These are phyloP conservation scores for Ispidina picta DNA, from an alignment of 2,797 vertebrate genomes.

Conservation along the genomic window DNA sequence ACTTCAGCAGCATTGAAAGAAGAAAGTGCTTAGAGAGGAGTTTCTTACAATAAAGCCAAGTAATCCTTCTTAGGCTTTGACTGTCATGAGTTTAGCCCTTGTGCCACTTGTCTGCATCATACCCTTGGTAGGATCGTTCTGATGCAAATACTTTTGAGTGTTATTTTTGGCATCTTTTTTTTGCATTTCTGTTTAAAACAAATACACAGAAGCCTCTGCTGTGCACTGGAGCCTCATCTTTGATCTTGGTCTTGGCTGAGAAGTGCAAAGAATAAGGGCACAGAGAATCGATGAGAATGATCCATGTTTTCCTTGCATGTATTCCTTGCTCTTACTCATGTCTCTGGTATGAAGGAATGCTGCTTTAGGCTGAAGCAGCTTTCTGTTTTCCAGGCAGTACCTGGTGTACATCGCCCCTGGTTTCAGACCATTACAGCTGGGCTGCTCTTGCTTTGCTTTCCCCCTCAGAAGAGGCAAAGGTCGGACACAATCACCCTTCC, in stretches of 20 bases:
- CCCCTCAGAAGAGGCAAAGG: neutral
- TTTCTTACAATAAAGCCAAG: neutral
- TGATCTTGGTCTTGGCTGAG: neutral
- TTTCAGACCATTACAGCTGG: neutral
- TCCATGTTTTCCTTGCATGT: neutral
- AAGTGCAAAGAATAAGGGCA: neutral
- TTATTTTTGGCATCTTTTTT: neutral
- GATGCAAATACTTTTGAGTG: neutral
- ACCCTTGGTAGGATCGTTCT: neutral
- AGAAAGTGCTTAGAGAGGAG: constrained; percentile 3
- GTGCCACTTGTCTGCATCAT: neutral
- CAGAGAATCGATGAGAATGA: neutral
- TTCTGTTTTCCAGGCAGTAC: neutral
- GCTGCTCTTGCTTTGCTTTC: neutral
- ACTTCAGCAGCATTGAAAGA: neutral
- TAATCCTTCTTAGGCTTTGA: neutral
- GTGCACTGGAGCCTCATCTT: neutral
- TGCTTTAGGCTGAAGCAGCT: neutral
- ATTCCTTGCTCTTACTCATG: neutral
- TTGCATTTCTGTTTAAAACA: constrained; percentile 10
- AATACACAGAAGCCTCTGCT: neutral
- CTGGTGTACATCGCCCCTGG: neutral
- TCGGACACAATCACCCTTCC: neutral
- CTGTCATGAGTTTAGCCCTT: neutral
- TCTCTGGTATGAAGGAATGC: neutral